Evolutionary conservation across 2,797 vertebrate genomes (phyloP).

Genomic region (Danionella dracula): DNA sequence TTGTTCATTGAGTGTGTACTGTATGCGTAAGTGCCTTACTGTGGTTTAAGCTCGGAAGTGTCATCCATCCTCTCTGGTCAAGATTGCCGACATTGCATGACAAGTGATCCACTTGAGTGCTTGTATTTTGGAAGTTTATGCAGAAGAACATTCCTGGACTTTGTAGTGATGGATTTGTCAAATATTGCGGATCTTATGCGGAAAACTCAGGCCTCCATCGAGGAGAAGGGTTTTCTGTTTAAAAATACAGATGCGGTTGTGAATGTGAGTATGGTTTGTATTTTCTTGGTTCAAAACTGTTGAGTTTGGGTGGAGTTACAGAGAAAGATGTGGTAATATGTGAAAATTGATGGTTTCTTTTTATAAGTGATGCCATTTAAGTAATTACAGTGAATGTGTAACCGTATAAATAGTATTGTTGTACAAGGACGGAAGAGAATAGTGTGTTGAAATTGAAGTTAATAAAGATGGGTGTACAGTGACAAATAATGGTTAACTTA

Average conservation of each 20-base stretch:
- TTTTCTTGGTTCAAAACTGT: background rate
- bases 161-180: constrained; percentile 64
- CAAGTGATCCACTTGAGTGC: background rate
- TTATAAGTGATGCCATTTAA: background rate
- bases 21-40: constrained; percentile 8
- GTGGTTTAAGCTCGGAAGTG: constrained; percentile 14
- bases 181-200: constrained; percentile 56
- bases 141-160: background rate
- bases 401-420: background rate
- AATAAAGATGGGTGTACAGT: too few species aligned
- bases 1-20: constrained; percentile 35
- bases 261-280: constrained; percentile 59
- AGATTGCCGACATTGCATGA: constrained; percentile 11
- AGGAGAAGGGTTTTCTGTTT: constrained; percentile 50
- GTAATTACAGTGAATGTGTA: background rate
- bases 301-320: constrained; percentile 18
- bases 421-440: too few species aligned
- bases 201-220: constrained; percentile 59
- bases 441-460: too few species aligned
- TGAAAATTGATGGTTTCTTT: background rate
- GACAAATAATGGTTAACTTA: too few species aligned
- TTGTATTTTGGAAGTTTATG: background rate
- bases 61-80: constrained; percentile 30
- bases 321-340: too few species aligned
- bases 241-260: constrained; percentile 38